Conservation (phyloP, 2,797 vertebrate species). For the Oreortyx pictus region DNA sequence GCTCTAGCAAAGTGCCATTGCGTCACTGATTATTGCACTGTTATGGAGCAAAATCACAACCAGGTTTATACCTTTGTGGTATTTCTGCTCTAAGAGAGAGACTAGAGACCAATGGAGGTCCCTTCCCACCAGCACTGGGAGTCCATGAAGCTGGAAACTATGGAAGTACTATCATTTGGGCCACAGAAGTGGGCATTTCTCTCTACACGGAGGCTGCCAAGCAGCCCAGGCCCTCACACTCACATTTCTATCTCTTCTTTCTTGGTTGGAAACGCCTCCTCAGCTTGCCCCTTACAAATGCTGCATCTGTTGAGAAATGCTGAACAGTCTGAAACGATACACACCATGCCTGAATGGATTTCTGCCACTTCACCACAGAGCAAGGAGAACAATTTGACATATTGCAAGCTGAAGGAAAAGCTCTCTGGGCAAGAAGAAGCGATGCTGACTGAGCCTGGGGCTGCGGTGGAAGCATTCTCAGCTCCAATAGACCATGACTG, state of each 20-base stretch:
- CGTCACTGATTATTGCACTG: background rate
- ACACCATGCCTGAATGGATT: background rate
- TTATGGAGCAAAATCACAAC: background rate
- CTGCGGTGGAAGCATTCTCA: background rate
- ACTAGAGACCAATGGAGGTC: background rate
- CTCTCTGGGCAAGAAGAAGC: background rate
- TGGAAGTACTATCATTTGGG: background rate
- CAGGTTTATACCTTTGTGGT: background rate
- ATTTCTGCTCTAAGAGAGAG: background rate
- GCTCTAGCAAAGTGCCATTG: background rate
- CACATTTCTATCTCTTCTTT: background rate
- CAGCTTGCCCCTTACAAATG: background rate
- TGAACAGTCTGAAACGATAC: constrained; percentile 4
- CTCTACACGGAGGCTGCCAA: background rate
- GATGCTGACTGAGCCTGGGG: background rate
- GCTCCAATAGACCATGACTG: background rate
- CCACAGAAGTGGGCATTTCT: background rate
- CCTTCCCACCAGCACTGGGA: background rate
- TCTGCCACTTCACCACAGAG: background rate
- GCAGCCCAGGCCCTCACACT: background rate
- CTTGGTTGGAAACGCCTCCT: background rate
- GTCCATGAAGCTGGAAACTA: background rate
- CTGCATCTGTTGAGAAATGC: constrained; percentile 8
- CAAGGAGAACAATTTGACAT: constrained; percentile 6
- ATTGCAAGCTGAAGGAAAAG: constrained; percentile 1